phyloP scores from a whole-genome alignment of 2,888 invertebrate genomes.

The Nomada hirtipes region DNA sequence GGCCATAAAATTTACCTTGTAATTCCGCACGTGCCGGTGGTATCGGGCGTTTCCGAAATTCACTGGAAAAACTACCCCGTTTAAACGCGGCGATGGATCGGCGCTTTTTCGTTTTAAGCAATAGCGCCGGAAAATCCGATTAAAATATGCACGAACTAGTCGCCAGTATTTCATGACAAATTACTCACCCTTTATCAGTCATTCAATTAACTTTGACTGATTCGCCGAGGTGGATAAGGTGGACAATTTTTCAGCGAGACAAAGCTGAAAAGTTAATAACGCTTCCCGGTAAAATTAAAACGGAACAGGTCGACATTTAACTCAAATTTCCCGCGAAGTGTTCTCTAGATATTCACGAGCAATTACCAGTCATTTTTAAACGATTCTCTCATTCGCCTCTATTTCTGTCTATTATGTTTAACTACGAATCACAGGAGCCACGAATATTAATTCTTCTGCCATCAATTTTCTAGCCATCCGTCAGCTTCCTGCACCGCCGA shows the following conservation, averaged over 20 bases:
- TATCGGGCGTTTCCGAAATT: not conserved
- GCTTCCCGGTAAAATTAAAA: not conserved
- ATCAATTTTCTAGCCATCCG: not conserved
- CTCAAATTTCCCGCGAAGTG: too few species aligned
- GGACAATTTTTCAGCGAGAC: not conserved
- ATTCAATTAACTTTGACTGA: not conserved
- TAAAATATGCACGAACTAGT: not conserved
- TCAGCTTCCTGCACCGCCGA: too few species aligned
- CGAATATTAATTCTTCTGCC: not conserved
- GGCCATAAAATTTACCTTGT: slow-evolving; percentile 42
- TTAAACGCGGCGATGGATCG: not conserved
- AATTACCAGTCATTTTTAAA: not conserved
- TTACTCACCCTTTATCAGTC: not conserved
- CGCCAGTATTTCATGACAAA: not conserved
- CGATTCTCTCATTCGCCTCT: not conserved
- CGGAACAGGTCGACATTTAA: not conserved
- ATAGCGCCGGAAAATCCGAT: not conserved
- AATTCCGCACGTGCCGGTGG: not conserved
- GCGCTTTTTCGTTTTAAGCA: not conserved
- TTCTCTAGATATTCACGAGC: not conserved
- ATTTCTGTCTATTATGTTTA: not conserved
- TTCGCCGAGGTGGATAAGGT: not conserved
- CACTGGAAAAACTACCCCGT: not conserved
- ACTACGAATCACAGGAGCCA: not conserved
- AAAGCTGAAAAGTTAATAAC: not conserved